Evolutionary conservation across 2,113 vertebrate species (phyloP), one percentile per base, ranked within the genome.

Genomic region (Taxidea taxus): DNA sequence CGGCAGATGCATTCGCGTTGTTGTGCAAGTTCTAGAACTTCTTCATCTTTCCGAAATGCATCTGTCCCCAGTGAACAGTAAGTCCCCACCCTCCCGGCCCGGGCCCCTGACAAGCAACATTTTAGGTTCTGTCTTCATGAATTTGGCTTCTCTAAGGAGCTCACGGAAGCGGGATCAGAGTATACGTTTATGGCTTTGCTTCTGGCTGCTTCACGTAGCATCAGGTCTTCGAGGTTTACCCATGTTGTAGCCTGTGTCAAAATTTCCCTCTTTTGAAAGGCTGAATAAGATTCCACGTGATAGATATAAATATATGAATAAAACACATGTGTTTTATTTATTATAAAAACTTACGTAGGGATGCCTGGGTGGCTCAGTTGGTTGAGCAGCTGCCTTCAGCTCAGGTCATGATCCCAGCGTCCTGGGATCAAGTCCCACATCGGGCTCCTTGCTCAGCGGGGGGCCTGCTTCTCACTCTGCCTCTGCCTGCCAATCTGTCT

Each of bases 91-190:
- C 21, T 49, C 2, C 66, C 39, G 0, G 10, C 15, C n/a, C 34
- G 16, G 12, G 31, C 3, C 20, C 54, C 77, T 6, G 25, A 10
- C 6, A 5, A 56, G 1, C 16, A 4, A 2, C 0, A 0, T 20
- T 25, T 34, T 23, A 1, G 20, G 16, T 39, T 44, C 37, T 42
- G 18, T 66, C 29, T 23, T 29, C 5, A 0, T 4, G 60, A 23
- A 70, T n/a, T 1, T 8, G 54, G 72, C 14, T 18, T 0, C 21
- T 83, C 9, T 10, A 15, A 7, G 34, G 3, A 2, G 23, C 23
- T 16, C 11, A 0, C 3, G 0, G 2, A 25, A 47, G 42, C 10
- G 54, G 13, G 37, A 3, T 42, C 27, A 11, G 1, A 0, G 3
- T 1, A 3, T 60, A 6, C 39, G 27, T 31, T 64, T 31, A 29